Conservation (phyloP, 2,888 invertebrate species). For the Diarsia brunnea region DNA sequence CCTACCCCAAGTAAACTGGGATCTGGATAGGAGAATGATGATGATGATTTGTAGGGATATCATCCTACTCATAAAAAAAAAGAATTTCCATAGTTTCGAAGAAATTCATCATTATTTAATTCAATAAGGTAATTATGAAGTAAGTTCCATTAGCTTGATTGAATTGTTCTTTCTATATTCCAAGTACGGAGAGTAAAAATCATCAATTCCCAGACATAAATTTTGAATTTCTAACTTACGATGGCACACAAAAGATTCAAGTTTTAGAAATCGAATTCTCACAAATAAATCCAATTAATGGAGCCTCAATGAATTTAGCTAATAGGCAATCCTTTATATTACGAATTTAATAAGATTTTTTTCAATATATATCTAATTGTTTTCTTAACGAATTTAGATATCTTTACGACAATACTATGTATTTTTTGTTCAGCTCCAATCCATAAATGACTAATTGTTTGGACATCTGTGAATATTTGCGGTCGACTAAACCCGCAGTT, state of each 20-base stretch:
- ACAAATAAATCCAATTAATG: constrained; percentile 5
- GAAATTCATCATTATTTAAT: not conserved
- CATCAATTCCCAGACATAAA: not conserved
- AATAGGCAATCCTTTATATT: not conserved
- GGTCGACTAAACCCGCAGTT: constrained; percentile 8
- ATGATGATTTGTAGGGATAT: not conserved
- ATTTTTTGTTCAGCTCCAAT: not conserved
- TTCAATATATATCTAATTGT: not conserved
- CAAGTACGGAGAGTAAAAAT: not conserved
- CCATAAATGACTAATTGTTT: constrained; percentile 1
- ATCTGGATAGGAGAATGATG: too few species aligned
- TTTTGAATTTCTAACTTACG: constrained; percentile 3
- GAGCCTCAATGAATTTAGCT: not conserved
- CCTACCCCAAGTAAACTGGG: too few species aligned
- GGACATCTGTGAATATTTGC: constrained; percentile 33
- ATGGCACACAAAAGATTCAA: not conserved
- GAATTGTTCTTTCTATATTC: not conserved
- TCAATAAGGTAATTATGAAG: too few species aligned
- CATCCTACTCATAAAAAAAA: too few species aligned
- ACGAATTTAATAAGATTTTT: not conserved
- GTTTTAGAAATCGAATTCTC: constrained; percentile 24
- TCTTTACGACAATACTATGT: not conserved
- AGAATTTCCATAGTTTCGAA: not conserved
- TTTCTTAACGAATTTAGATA: not conserved
- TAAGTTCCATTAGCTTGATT: not conserved